These are phyloP conservation scores for Protomyctophum bolini DNA, from an alignment of 2,113 vertebrate species.

Conservation along the genomic window DNA sequence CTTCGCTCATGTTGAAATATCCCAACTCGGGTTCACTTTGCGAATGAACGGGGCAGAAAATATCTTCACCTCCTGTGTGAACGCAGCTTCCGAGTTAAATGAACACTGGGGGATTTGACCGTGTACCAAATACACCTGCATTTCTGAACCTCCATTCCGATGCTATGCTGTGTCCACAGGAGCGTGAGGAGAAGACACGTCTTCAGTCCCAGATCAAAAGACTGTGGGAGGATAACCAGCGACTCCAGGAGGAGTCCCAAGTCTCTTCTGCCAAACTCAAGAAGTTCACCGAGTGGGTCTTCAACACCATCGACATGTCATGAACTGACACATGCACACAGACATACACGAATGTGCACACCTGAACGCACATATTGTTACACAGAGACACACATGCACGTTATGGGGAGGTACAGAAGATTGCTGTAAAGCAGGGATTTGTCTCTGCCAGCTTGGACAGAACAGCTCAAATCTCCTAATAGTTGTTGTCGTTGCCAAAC, in stretches of 20 bases:
- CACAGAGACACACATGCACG: slow-evolving; percentile 23
- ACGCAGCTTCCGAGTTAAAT: too few relatives aligned
- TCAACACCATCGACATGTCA: slow-evolving; percentile 94
- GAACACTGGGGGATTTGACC: too few relatives aligned
- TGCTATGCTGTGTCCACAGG: slow-evolving; percentile 70
- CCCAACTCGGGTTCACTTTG: too few relatives aligned
- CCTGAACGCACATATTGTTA: background rate
- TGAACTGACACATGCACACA: slow-evolving; percentile 83
- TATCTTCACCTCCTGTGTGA: too few relatives aligned
- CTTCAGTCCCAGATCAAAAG: slow-evolving; percentile 95
- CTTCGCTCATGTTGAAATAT: too few relatives aligned
- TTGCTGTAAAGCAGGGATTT: background rate
- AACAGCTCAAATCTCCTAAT: too few relatives aligned
- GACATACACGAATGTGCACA: background rate
- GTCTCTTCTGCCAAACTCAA: slow-evolving; percentile 95
- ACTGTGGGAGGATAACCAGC: slow-evolving; percentile 95
- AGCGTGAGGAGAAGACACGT: slow-evolving; percentile 93
- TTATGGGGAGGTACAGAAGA: slow-evolving; percentile 6
- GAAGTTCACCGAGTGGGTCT: slow-evolving; percentile 99
- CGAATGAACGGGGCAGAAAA: too few relatives aligned
- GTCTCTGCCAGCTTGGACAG: background rate
- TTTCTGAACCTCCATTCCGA: too few relatives aligned
- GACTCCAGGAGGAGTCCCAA: slow-evolving; percentile 96
- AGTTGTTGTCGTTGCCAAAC: too few relatives aligned
- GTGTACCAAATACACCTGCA: too few relatives aligned